A percentile compares a stretch with the other conserved stretches of the same genome.
Evolutionary conservation across 2,888 invertebrate species (phyloP).

Genomic region (Xestia sexstrigata): DNA sequence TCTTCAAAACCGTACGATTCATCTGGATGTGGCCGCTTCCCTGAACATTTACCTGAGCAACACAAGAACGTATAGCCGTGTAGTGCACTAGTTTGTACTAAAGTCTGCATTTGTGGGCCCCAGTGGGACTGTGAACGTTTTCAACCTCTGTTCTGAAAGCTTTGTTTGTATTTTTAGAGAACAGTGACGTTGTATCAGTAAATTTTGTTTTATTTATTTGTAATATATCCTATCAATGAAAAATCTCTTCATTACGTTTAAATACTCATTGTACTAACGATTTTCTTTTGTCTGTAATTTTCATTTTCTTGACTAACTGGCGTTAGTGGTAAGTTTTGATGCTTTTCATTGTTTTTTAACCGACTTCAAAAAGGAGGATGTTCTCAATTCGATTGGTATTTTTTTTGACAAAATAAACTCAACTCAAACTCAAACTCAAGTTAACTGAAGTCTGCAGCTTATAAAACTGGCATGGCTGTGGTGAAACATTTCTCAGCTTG

Average conservation of each 20-base stretch:
- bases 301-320: neutral
- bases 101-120: conserved; percentile 56
- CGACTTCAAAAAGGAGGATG: no score
- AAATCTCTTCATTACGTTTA: neutral
- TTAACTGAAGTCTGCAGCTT: neutral
- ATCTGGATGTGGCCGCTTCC: conserved; percentile 31
- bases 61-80: conserved; percentile 35
- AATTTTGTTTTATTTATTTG: conserved; percentile 13
- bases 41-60: conserved; percentile 40
- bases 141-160: conserved; percentile 48
- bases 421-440: no score
- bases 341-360: neutral
- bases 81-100: conserved; percentile 47
- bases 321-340: neutral
- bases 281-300: neutral
- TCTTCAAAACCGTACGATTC: conserved; percentile 20
- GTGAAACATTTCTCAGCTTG: neutral
- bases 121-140: conserved; percentile 55
- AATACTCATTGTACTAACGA: conserved; percentile 6
- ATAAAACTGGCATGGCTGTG: neutral
- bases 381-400: no score
- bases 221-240: neutral
- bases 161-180: conserved; percentile 45
- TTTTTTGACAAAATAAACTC: neutral
- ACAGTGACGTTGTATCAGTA: conserved; percentile 16